These are phyloP conservation scores for Helarctos malayanus DNA, from an alignment of 2,797 vertebrate genomes.

Conservation along the genomic window DNA sequence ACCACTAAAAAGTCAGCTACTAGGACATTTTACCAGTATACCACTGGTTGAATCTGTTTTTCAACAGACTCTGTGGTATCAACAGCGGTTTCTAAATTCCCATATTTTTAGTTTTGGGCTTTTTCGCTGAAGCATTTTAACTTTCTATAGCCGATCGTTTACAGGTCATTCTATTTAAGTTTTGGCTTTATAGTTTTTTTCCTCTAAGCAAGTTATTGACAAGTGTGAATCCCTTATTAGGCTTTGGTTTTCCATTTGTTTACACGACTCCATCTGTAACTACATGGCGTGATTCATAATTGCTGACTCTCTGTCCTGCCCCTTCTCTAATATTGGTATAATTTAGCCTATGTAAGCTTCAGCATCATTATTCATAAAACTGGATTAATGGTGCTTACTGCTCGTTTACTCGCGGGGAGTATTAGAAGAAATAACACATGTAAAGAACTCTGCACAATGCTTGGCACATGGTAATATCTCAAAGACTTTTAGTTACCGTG, in stretches of 20 bases:
- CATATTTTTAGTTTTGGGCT: slow-evolving; percentile 29
- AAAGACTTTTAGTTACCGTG: not conserved
- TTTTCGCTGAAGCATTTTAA: slow-evolving; percentile 9
- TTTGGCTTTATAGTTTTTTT: not conserved
- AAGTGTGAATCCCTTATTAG: not conserved
- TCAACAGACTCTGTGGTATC: not conserved
- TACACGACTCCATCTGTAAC: not conserved
- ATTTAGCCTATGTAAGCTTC: slow-evolving; percentile 37
- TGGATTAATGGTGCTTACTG: not conserved
- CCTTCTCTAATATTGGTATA: not conserved
- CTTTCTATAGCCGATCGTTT: not conserved
- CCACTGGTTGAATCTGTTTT: not conserved
- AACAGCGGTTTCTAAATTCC: not conserved
- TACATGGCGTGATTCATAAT: not conserved
- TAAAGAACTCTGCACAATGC: not conserved
- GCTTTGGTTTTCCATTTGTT: slow-evolving; percentile 25
- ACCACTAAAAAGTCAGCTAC: not conserved
- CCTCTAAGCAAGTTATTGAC: not conserved
- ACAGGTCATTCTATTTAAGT: slow-evolving; percentile 14
- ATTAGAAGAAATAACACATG: not conserved
- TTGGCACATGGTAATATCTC: not conserved
- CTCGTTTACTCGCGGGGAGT: not conserved
- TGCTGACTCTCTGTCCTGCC: slow-evolving; percentile 40
- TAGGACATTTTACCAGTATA: not conserved
- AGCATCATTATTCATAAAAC: slow-evolving; percentile 57